Evolutionary conservation across 2,113 vertebrate species (phyloP), one percentile per base, ranked within the genome.

Genomic region (Bufo bufo): DNA sequence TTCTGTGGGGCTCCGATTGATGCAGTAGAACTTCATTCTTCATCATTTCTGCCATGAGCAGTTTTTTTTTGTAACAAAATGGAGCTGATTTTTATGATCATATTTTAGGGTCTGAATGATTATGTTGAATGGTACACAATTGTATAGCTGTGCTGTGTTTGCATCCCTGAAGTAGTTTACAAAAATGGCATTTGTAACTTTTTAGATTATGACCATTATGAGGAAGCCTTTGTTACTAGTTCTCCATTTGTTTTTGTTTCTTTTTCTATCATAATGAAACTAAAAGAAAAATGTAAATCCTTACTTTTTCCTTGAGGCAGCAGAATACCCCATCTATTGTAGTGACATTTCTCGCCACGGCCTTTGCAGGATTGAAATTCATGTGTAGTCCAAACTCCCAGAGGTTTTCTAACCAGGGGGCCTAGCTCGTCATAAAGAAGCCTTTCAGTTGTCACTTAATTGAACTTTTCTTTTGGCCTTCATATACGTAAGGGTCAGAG

Each of bases 381-480:
- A 74, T 49, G 45, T 74, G 71, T 47, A 74, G 43, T 47, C 14
- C 43, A 74, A 47, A 14, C 33, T 43, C 78, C 49, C 23, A 56
- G 61, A 88, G 1, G 0, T 61, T 89, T 88, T 87, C 86, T 85
- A 86, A 58, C 0, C 11, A 69, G 79, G 4, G 6, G 0, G 54
- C 89, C 12, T 71, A 19, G 43, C 19, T 89, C 87, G 82, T 90
- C 33, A 43, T 85, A 72, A 86, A 85, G 86, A 43, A 13, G 80
- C 16, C 65, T 88, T 88, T 87, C 78, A 85, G 74, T 87, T 54
- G 82, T 84, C 59, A 43, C 6, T 85, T 88, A 65, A 23, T 77
- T 58, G 66, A 86, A 47, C 77, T 89, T 90, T 56, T 89, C 2
- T 85, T 66, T 83, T 74, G 85, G 77, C 77, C 16, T 54, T 77